Base-by-base conservation (phyloP, 2,113 vertebrate genomes). In the Anolis sagrei region DNA sequence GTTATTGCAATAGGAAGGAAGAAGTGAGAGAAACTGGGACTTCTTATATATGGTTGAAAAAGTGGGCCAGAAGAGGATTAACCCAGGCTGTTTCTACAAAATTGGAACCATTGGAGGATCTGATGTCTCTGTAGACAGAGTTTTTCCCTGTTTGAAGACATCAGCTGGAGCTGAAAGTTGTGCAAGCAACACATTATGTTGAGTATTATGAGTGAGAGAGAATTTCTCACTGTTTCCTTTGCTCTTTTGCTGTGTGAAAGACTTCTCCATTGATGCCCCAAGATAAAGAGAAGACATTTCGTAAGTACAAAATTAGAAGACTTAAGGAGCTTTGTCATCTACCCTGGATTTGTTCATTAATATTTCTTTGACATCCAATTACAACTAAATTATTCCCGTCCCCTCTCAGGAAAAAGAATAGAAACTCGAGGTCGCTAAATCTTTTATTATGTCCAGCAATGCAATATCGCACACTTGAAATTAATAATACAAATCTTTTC, bases 281-380 rank as follows among this genome's bases (percentile, higher is more conserved):
- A 89, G 90, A 92, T 91, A 92, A 93, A 89, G 87, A 91, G 90
- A 82, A 93, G 39, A 36, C 90, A 86, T 89, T 93, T 94, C 18
- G 48, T 91, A 94, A 92, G 69, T 86, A 88, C 70, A 84, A 87
- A 95, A 94, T 79, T 90, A 92, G 88, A 88, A 91, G 69, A 61
- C 48, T 72, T 87, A 90, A 86, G 88, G 92, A 89, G 88, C 75
- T 92, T 92, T 32, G 92, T 90, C 84, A 87, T 81, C 92, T 1
- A 0, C 76, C 84, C 86, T 77, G 68, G 66, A 81, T 94, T 94
- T 93, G 92, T 93, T 95, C 92, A 94, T 93, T 92, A 92, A 91
- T 93, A 95, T 94, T 95, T 93, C 88, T 83, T 80, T 90, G 85
- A 66, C 82, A 74, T 88, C 70, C 85, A 89, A 86, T 94, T 90